Percentiles rank a stretch among this genome's conserved stretches.
These are phyloP conservation scores for Paedocypris sp. DNA, from an alignment of 2,113 vertebrate genomes.

Conservation along the genomic window DNA sequence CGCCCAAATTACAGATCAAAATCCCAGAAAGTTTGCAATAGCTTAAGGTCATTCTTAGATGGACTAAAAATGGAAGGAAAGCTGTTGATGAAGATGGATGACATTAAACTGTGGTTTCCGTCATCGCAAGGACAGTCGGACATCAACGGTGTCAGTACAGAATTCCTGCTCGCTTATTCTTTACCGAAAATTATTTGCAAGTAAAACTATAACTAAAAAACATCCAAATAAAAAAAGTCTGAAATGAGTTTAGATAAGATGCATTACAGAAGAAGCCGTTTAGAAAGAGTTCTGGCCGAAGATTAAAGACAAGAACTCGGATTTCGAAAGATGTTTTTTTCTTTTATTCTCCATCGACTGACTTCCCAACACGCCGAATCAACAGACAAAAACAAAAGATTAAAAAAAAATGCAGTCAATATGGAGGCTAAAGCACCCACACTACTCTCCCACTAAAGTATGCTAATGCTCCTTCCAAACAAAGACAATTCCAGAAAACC, in stretches of 20 bases:
- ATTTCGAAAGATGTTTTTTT: too few relatives aligned
- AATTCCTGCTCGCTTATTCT: background rate
- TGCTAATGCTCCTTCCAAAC: background rate
- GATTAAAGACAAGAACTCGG: too few relatives aligned
- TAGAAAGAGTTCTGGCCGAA: too few relatives aligned
- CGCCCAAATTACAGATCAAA: conserved; percentile 10
- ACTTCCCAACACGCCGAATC: too few relatives aligned
- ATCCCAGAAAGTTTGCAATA: conserved; percentile 14
- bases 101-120: conserved; percentile 30
- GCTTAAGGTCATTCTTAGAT: background rate
- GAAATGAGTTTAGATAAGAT: too few relatives aligned
- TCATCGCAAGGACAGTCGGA: conserved; percentile 11
- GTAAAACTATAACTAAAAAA: too few relatives aligned
- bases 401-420: background rate
- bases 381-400: background rate
- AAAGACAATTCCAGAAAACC: background rate
- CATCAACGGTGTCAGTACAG: conserved; percentile 9
- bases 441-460: background rate
- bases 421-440: background rate
- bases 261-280: too few relatives aligned
- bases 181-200: too few relatives aligned
- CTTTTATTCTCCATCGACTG: too few relatives aligned
- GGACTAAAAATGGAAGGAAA: background rate
- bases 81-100: conserved; percentile 14
- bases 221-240: too few relatives aligned